Evolutionary conservation across 1,140 invertebrate genomes (phyloP), one percentile per base, ranked within the genome.

Genomic region (Hirudo medicinalis): DNA sequence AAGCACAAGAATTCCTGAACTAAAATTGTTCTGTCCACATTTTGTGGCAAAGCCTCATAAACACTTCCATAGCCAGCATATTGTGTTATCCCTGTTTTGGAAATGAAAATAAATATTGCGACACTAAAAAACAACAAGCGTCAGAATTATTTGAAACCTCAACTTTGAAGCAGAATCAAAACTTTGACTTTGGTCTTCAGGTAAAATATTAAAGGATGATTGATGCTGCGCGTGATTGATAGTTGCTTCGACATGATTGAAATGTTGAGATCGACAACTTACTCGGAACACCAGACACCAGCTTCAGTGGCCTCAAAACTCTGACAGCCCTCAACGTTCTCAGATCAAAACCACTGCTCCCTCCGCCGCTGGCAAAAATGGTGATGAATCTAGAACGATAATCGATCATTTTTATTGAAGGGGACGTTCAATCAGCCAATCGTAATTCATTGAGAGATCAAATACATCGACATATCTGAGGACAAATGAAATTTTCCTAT

Each of bases 281-380:
- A 99, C 96, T 99, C 89, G 96, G 96, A 87, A 99, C 97, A 86
- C 97, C 94, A 87, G 96, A 98, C 84, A 99, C 96, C 88, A 99
- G 90, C 91, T 99, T 99, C 87, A 99, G 89, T 83, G 97, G 96
- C 87, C 96, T 90, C 85, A 99, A 89, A 85, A 99, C 96, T 87
- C 96, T 90, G 87, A 98, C 96, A 84, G 95, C 94, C 88, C 95
- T 90, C 86, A 98, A 89, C 84, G 94, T 98, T 86, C 94, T 89
- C 85, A 97, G 91, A 88, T 98, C 94, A 88, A 97, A 82, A 27
- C 55, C 54, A 54, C 53, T 70, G 53, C 69, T 25, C 54, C 73
- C 60, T 53, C 69, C 68, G 9, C 29, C 54, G 63, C 75, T 76
- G 20, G 79, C 78, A 71, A 82, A 70, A 75, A 82, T 79, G 17